Evolutionary conservation across 64 coral and sea anemone genomes (phyloP).

Genomic region (Porites australiensis): DNA sequence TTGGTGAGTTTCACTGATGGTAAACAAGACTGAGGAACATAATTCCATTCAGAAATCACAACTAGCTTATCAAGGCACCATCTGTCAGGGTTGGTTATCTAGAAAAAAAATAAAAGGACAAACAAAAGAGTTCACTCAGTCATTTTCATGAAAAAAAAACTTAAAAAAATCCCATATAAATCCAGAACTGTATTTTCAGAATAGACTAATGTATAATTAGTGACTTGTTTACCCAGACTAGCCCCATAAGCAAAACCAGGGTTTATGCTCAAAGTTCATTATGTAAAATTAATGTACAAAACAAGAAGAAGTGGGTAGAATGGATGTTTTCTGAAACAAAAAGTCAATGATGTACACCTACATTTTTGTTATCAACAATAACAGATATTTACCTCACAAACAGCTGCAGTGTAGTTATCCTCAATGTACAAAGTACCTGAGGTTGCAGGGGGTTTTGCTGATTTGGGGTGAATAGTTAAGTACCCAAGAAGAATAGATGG

Average conservation of each 20-base stretch:
- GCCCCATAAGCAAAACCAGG: too few species aligned
- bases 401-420: constrained; percentile 7
- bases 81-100: constrained; percentile 14
- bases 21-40: constrained; percentile 1
- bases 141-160: too few species aligned
- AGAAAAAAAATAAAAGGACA: not conserved
- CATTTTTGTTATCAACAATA: not conserved
- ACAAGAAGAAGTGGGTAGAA: not conserved
- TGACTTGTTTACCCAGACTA: too few species aligned
- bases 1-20: not conserved
- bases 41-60: constrained; percentile 31
- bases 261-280: too few species aligned
- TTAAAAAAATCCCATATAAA: too few species aligned
- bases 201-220: too few species aligned
- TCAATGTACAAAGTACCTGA: constrained; percentile 13
- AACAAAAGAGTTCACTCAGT: not conserved
- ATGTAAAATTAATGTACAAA: too few species aligned
- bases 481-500: constrained; percentile 28
- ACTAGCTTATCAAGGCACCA: constrained; percentile 1
- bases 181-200: too few species aligned
- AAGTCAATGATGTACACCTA: not conserved
- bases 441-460: not conserved
- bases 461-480: constrained; percentile 9
- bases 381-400: not conserved
- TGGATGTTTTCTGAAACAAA: not conserved